Evolutionary conservation across 2,888 invertebrate species (phyloP).

Genomic region (Tipula helvola): DNA sequence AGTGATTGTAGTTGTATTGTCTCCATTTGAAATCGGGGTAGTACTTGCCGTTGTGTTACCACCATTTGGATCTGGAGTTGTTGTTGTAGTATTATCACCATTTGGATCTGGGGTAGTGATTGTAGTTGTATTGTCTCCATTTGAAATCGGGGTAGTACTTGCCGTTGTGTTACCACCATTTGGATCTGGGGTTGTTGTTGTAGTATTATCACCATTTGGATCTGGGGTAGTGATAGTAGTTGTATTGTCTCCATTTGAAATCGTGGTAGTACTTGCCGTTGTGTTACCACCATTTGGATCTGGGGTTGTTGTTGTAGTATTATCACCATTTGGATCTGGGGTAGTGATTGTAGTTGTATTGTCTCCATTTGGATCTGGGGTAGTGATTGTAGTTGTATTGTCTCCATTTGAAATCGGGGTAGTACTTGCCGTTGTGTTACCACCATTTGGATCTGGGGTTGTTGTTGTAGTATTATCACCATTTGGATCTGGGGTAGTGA

Average conservation of each 20-base stretch:
- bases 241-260: neutral
- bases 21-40: neutral
- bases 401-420: neutral
- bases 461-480: neutral
- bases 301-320: neutral
- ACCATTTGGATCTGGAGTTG: neutral
- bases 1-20: neutral
- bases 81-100: neutral
- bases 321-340: neutral
- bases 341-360: neutral
- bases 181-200: neutral
- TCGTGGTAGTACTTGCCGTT: neutral
- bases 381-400: too few species aligned
- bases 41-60: neutral
- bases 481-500: neutral
- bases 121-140: neutral
- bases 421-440: neutral
- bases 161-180: neutral
- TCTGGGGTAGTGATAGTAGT: neutral
- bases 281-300: neutral
- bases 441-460: neutral
- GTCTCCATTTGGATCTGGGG: neutral
- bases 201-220: neutral
- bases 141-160: neutral
- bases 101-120: neutral